These are phyloP conservation scores for Myotis daubentonii DNA, from an alignment of 2,797 vertebrate genomes.

Conservation along the genomic window DNA sequence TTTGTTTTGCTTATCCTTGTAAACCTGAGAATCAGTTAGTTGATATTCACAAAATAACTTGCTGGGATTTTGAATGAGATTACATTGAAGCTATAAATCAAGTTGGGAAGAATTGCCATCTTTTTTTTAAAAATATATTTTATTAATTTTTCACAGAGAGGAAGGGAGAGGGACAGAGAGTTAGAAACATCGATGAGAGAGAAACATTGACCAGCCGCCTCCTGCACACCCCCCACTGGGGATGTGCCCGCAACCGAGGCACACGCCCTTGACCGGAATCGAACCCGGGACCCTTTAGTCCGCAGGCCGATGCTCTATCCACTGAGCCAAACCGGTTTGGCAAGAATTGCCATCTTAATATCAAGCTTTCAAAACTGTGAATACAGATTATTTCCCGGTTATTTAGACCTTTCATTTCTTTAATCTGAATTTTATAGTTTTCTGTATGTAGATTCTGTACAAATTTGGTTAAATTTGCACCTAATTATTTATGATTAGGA, in stretches of 20 bases:
- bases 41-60: not conserved
- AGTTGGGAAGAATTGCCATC: not conserved
- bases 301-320: no score
- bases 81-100: not conserved
- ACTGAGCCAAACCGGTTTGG: no score
- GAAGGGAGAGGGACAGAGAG: no score
- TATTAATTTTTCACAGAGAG: no score
- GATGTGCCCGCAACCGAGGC: no score
- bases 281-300: no score
- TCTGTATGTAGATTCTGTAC: not conserved
- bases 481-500: not conserved
- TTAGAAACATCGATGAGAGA: no score
- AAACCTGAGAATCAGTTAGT: not conserved
- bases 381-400: not conserved
- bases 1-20: not conserved
- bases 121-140: no score
- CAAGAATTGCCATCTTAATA: not conserved
- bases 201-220: no score
- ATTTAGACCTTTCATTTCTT: constrained; percentile 12
- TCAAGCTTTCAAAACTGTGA: not conserved
- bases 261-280: no score
- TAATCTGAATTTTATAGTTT: constrained; percentile 34
- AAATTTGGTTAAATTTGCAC: not conserved
- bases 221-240: no score
- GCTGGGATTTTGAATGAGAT: not conserved